These are phyloP conservation scores for Trachythela sp. DNA, from an alignment of 64 coral and sea anemone genomes.

Conservation along the genomic window DNA sequence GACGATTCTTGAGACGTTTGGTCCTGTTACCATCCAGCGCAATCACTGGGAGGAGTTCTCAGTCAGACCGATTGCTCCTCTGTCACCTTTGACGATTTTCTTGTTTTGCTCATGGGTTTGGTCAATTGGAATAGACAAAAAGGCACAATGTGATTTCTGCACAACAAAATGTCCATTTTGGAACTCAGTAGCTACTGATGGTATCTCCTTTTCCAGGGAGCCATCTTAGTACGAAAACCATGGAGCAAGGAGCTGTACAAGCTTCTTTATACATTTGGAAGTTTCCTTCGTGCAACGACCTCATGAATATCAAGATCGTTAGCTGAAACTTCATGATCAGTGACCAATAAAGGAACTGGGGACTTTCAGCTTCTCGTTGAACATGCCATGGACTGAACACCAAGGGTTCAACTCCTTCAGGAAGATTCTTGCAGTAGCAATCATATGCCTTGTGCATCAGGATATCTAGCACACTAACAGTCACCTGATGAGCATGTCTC, in stretches of 20 bases:
- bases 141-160: not conserved
- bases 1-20: not conserved
- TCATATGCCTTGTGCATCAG: constrained; percentile 6
- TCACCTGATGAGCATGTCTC: not conserved
- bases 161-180: not conserved
- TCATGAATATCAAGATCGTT: not conserved
- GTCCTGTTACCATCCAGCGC: not conserved
- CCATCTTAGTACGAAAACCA: not conserved
- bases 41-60: not conserved
- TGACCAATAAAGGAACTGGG: constrained; percentile 53
- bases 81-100: not conserved
- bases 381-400: constrained; percentile 23
- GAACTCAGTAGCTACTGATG: not conserved
- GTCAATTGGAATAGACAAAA: not conserved
- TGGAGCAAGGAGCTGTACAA: not conserved
- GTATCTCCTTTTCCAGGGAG: not conserved
- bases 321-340: constrained; percentile 40
- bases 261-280: constrained; percentile 5
- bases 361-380: constrained; percentile 15
- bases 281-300: not conserved
- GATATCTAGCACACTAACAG: not conserved
- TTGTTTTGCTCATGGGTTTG: constrained; percentile 9
- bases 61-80: not conserved
- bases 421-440: not conserved
- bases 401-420: not conserved